Base-by-base conservation (phyloP, 64 coral and sea anemone genomes). In the Exaiptasia diaphana region DNA sequence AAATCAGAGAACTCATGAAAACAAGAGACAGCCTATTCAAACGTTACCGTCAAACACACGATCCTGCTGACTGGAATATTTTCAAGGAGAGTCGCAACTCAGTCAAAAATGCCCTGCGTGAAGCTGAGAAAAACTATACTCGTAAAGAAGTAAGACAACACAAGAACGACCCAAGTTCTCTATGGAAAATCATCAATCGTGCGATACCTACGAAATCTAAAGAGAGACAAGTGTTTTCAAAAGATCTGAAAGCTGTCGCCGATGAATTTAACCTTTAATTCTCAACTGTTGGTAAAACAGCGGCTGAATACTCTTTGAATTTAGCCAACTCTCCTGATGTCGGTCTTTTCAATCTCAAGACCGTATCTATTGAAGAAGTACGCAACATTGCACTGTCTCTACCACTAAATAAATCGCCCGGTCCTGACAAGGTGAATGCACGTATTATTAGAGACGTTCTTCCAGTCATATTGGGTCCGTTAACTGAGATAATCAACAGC, bases 1-100 rank as follows among this genome's bases (percentile, higher is more conserved):
- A 83, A 33, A 83, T 90, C 7, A 90, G 77, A 46, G 45, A 76
- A 18, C 70, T 90, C 8, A 90, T 83, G 88, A 64, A 24, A 1
- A 28, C 38, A 0, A 69, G 79, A 31, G 35, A 83, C 35, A 35
- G 7, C 0, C 43, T 68, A 15, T 72, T 21, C 39, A 32, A 61
- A 7, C 39, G n/a, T 8, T 80, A 45, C 18, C 52, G 37, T 50
- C 67, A 27, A 28, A 54, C 87, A 32, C 15, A 46, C 18, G 15
- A 76, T 15, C 0, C 7, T 0, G 0, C 3, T 2, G 57, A 90
- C 11, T 83, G 79, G 69, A 20, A 24, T 7, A 65, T 15, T 9
- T 90, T 38, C 24, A 62, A 53, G 33, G 53, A 49, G 11, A 55
- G 39, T n/a, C 68, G 76, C 0, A 37, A 89, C 0, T 26, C 34